Percentiles rank a stretch among this genome's conserved stretches.
These are phyloP conservation scores for Drosophila yooni DNA, from an alignment of 2,888 invertebrate genomes.

Conservation along the genomic window DNA sequence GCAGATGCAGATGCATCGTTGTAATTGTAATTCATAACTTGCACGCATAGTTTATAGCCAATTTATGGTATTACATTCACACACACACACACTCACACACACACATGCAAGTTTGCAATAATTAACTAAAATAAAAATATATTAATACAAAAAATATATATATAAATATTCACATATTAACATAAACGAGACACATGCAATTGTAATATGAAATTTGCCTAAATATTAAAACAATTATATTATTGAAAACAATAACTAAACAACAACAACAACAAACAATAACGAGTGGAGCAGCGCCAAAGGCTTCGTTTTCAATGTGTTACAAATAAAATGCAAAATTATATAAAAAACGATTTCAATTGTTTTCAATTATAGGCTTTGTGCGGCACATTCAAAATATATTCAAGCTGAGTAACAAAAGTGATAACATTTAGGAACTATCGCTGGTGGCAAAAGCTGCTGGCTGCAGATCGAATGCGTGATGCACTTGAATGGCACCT, in stretches of 20 bases:
- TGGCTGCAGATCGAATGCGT: not conserved
- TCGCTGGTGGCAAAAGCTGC: constrained; percentile 22
- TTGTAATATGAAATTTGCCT: constrained; percentile 56
- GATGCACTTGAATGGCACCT: not conserved
- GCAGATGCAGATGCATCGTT: constrained; percentile 18
- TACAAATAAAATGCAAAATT: constrained; percentile 69
- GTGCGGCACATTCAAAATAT: constrained; percentile 20
- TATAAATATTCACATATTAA: constrained; percentile 34
- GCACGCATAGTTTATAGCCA: constrained; percentile 42
- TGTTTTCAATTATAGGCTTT: constrained; percentile 4
- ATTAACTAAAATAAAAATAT: constrained; percentile 27
- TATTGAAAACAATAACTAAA: constrained; percentile 40
- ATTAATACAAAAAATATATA: not conserved
- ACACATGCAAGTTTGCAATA: constrained; percentile 18
- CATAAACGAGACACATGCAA: constrained; percentile 44
- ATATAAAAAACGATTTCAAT: constrained; percentile 7
- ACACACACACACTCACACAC: constrained; percentile 27
- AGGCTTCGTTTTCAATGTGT: constrained; percentile 77
- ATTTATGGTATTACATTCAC: constrained; percentile 44
- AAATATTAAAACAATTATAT: constrained; percentile 44
- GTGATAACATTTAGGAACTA: constrained; percentile 16
- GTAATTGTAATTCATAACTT: constrained; percentile 43
- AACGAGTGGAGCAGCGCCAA: constrained; percentile 67
- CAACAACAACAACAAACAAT: constrained; percentile 25
- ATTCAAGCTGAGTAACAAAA: constrained; percentile 29